Evolutionary conservation across 2,888 invertebrate genomes (phyloP).

Genomic region (Neoascia interrupta): DNA sequence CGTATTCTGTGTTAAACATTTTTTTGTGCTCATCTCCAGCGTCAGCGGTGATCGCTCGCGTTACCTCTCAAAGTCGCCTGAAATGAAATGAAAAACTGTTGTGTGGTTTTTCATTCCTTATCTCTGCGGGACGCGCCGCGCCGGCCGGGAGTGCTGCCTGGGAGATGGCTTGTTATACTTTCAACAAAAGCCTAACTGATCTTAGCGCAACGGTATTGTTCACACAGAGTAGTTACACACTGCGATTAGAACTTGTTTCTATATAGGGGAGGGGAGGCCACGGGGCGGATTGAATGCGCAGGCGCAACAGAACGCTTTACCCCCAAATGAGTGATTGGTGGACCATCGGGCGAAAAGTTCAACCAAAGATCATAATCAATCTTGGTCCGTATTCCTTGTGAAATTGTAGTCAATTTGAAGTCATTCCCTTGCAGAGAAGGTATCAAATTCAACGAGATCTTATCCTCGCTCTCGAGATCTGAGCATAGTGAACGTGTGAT

Average conservation of each 20-base stretch:
- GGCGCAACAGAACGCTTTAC: background rate
- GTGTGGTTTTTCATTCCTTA: slow-evolving; percentile 40
- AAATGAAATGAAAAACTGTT: slow-evolving; percentile 57
- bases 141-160: slow-evolving; percentile 2
- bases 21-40: slow-evolving; percentile 71
- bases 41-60: background rate
- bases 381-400: too few species aligned
- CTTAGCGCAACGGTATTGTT: slow-evolving; percentile 66
- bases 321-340: background rate
- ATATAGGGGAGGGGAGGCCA: too few species aligned
- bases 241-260: slow-evolving; percentile 50
- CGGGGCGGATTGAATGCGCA: too few species aligned
- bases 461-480: too few species aligned
- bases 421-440: too few species aligned
- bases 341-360: background rate
- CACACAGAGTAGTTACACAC: slow-evolving; percentile 62
- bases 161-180: slow-evolving; percentile 56
- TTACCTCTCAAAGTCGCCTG: slow-evolving; percentile 21
- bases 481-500: too few species aligned
- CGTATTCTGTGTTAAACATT: slow-evolving; percentile 80
- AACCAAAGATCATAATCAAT: too few species aligned
- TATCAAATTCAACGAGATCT: too few species aligned
- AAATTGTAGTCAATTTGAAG: too few species aligned
- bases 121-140: too few species aligned
- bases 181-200: slow-evolving; percentile 50